Base-by-base conservation (phyloP, 2,797 vertebrate genomes). In the Hylomyscus alleni region DNA sequence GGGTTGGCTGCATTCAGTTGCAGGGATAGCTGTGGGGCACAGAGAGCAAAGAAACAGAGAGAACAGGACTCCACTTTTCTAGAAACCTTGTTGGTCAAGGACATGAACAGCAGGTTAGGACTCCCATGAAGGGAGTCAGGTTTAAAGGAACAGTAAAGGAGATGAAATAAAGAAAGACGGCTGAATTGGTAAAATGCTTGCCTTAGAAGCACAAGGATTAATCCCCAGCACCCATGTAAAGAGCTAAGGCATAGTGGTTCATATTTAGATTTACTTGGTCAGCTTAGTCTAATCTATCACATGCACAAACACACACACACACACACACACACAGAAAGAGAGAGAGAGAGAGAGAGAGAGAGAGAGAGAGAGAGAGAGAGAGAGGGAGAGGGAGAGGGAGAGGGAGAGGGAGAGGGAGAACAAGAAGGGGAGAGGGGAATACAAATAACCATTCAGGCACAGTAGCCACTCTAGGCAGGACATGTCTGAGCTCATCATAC, bases 1-100 rank as follows among this genome's bases (percentile, higher is more conserved):
- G 69, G 89, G 92, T 75, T 94, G 93, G 75, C 83, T 96, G 89
- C 69, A 0, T 87, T 86, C 75, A 81, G 17, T 65, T 52, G 31
- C 56, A 34, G 78, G 82, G 67, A 87, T 60, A 77, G 69, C 85
- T 85, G 44, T 0, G 20, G 90, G 78, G 13, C 22, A 92, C 6
- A 72, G 3, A 90, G 47, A 87, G 13, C 37, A 87, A 77, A 47
- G 40, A 29, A 90, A 89, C 24, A 3, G 0, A 44, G 90, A 31
- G 44, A 50, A 84, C 44, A 77, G 89, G 88, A 93, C 40, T 37
- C 52, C 24, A 62, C 52, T 93, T 94, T 83, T 90, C 73, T 17
- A 80, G 58, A 93, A 89, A 96, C 92, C 34, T 67, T 52, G 13
- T 34, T 8, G 29, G 65, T 88, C 44, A 56, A 56, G 54, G 67